Base-by-base conservation (phyloP, 2,113 vertebrate species). In the Ifrita kowaldi region DNA sequence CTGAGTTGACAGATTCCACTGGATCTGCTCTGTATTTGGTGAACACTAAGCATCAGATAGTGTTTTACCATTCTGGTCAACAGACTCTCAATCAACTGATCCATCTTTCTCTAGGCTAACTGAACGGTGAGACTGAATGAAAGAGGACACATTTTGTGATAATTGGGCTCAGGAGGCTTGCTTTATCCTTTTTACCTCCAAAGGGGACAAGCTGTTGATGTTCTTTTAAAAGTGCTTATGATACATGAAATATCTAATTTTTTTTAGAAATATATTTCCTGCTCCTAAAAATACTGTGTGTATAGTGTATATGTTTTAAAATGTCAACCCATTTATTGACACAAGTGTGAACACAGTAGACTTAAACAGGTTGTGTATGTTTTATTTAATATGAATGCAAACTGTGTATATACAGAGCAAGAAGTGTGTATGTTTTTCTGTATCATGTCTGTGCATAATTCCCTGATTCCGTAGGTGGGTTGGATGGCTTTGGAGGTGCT, bases 111-210 rank as follows among this genome's bases (percentile, higher is more conserved):
- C 18, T 92, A 70, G 75, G 65, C n/a, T 95, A 46, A 30, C 53
- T 93, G 91, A 93, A 88, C 83, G 65, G 93, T 83, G 94, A 96
- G 96, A 93, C 22, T 44, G 47, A 89, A 87, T 67, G 47, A 78
- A 94, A 82, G 80, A 93, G 67, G 67, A 47, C 39, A 75, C 53
- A 33, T 96, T 95, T 94, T 96, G 64, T 94, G 83, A 73, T 97
- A 97, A 97, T 85, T 97, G 22, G 86, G 28, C 93, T 96, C 86
- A n/a, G 55, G 94, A 97, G 94, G 23, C 39, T 93, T 92, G 21
- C 47, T 84, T 73, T 89, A 47, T 46, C 17, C 52, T 73, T 73
- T 88, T 33, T n/a, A 16, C 16, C 16, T 35, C 24, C 13, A 2
- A 44, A 95, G 68, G 93, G 84, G 87, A 87, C 73, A 84, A 90